Evolutionary conservation across 2,888 invertebrate species (phyloP).

Genomic region (Chymomyza fuscimana): DNA sequence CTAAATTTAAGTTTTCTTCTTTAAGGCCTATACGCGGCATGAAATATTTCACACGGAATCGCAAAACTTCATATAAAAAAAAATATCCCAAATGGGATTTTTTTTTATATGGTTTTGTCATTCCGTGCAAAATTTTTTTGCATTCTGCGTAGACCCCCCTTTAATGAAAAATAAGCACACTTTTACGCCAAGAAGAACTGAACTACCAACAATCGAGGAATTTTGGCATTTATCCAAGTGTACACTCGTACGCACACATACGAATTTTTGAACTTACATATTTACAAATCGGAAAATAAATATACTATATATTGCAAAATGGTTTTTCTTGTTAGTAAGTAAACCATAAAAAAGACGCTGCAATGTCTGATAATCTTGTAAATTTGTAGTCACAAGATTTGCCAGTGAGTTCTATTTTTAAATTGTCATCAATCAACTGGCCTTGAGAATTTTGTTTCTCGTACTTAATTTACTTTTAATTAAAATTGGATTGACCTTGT

Average conservation of each 20-base stretch:
- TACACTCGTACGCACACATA: conserved; percentile 28
- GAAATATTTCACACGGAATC: too few species aligned
- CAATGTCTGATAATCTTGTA: conserved; percentile 4
- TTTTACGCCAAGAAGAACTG: conserved; percentile 20
- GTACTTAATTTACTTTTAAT: not conserved
- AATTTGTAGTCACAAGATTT: conserved; percentile 3
- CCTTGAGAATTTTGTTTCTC: not conserved
- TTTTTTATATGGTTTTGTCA: too few species aligned
- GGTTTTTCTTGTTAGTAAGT: conserved; percentile 36
- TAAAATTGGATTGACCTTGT: not conserved
- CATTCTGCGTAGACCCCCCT: too few species aligned
- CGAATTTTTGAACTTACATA: conserved; percentile 54
- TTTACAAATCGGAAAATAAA: conserved; percentile 19
- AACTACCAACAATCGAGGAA: conserved; percentile 45
- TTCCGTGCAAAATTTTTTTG: too few species aligned
- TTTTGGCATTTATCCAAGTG: conserved; percentile 64
- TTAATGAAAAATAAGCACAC: conserved; percentile 9
- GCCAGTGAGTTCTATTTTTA: not conserved
- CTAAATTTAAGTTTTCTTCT: conserved; percentile 47
- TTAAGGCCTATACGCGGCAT: too few species aligned
- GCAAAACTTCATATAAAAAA: too few species aligned
- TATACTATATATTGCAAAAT: conserved; percentile 2
- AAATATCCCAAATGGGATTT: too few species aligned
- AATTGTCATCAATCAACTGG: conserved; percentile 2
- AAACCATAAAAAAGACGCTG: conserved; percentile 39